Evolutionary conservation across 2,888 invertebrate species (phyloP), one percentile per base, ranked within the genome.

Genomic region (Leptinotarsa tumamoca): DNA sequence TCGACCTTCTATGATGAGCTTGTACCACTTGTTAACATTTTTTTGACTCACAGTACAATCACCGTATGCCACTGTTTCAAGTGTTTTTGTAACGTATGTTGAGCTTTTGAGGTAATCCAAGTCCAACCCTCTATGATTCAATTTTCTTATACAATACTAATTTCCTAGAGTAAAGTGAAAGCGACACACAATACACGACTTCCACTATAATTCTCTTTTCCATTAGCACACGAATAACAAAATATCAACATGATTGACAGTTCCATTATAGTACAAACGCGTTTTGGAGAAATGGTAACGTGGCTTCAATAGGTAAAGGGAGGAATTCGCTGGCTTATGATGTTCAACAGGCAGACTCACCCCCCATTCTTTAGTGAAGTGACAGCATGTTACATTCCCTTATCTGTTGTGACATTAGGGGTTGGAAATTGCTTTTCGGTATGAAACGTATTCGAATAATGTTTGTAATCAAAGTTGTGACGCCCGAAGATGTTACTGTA

Each of bases 181-280:
- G 52, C n/a, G 15, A n/a, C 4, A 15, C 52, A 52, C 52, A 52
- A 17, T n/a, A 52, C n/a, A 52, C 17, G 2, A 52, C n/a, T 52
- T 52, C 52, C 52, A 52, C 17, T n/a, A 52, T 17, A 7, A 17
- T n/a, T 52, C 5, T n/a, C 52, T n/a, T 52, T 17, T 17, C 52
- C 52, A 52, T 52, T 52, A 15, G 17, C 52, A 15, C n/a, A 52
- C 52, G 17, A 4, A 4, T 52, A 52, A 52, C n/a, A 52, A 3
- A 52, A 15, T 15, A 17, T 52, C 50, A 43, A 71, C n/a, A 18
- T 33, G 66, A 27, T 18, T 66, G 71, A 63, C 71, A 61, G 52
- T 63, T 2, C 23, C 51, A 63, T 71, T 61, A 71, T 23, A 23
- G 27, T 17, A 66, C 71, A 66, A 71, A 33, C 58, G 18, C 27